phyloP scores from a whole-genome alignment of 2,888 invertebrate genomes.

The Elysia crispata region DNA sequence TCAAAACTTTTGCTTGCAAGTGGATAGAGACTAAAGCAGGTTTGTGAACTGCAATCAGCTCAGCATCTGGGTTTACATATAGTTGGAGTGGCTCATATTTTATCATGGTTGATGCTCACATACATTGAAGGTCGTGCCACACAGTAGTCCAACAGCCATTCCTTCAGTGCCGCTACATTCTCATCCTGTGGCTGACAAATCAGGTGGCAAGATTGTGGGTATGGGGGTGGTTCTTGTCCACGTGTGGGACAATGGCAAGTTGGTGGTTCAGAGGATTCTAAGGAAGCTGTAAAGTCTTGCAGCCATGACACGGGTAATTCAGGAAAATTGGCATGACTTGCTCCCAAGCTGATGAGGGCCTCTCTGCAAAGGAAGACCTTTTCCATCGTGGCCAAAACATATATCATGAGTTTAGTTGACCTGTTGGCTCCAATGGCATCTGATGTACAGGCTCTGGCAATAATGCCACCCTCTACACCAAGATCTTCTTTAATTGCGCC shows the following conservation, averaged over 20 bases:
- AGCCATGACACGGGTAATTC: neutral
- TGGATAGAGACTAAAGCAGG: constrained; percentile 27
- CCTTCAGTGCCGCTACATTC: no score
- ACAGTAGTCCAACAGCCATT: neutral
- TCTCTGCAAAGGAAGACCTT: no score
- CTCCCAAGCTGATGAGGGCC: no score
- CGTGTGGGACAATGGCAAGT: no score
- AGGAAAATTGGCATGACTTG: no score
- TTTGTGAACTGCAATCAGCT: constrained; percentile 27
- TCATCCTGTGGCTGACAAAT: no score
- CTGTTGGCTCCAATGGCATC: neutral
- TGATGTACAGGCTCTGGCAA: constrained; percentile 24
- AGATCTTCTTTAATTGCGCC: constrained; percentile 60
- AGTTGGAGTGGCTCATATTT: constrained; percentile 22
- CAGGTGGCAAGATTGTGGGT: no score
- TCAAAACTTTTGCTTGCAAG: neutral
- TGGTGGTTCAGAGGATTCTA: no score
- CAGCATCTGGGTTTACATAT: neutral
- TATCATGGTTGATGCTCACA: constrained; percentile 41
- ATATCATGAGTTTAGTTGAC: no score
- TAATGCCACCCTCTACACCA: constrained; percentile 58
- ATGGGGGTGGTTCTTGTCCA: constrained; percentile 12
- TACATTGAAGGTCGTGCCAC: neutral
- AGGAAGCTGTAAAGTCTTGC: neutral
- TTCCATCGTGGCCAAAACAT: no score